phyloP scores from a whole-genome alignment of 2,797 vertebrate genomes.

The Geotrypetes seraphini region DNA sequence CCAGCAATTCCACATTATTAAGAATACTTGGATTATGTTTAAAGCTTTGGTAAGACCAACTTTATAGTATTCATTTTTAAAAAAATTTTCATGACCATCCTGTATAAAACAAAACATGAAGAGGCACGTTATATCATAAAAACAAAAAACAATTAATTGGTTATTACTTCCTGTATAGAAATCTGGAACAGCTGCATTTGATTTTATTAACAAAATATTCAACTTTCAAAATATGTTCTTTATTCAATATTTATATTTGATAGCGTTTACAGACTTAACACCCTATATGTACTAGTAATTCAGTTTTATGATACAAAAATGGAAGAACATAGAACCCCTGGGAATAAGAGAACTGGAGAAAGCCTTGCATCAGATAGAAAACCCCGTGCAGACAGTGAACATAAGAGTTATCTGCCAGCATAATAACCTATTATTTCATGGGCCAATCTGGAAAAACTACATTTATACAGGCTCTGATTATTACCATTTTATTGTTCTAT shows the following conservation, averaged over 20 bases:
- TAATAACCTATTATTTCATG: accelerated
- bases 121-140: no score
- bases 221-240: background rate
- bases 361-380: background rate
- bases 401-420: background rate
- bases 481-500: background rate
- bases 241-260: background rate
- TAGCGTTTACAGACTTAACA: accelerated
- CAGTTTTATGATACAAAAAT: background rate
- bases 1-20: background rate
- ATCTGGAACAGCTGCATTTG: background rate
- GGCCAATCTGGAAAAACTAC: background rate
- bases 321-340: background rate
- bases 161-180: background rate
- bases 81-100: background rate
- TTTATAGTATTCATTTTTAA: background rate
- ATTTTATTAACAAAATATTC: background rate
- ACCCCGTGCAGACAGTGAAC: background rate
- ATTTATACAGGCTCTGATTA: background rate
- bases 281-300: background rate
- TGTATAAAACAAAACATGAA: background rate
- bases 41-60: background rate
- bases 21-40: background rate
- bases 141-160: slow-evolving; percentile 6
- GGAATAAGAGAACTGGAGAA: background rate